phyloP scores from a whole-genome alignment of 2,888 invertebrate genomes.

The Mythimna pallens region DNA sequence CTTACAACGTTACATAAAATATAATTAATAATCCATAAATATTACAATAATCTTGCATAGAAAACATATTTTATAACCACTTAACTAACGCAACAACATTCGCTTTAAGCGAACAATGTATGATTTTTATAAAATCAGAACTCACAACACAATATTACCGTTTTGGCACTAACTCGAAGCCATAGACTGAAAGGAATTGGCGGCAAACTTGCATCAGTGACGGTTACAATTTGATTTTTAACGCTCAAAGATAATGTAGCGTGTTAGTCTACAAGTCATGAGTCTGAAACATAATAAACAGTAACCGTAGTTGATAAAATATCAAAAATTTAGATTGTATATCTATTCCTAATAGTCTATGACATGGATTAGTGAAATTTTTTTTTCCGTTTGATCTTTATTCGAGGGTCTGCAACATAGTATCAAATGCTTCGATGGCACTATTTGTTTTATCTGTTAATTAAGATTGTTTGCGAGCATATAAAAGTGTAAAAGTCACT shows the following conservation, averaged over 20 bases:
- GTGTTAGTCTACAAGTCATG: slow-evolving; percentile 34
- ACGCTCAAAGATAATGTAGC: slow-evolving; percentile 36
- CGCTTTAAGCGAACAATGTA: slow-evolving; percentile 81
- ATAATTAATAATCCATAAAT: slow-evolving; percentile 79
- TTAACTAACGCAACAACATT: slow-evolving; percentile 78
- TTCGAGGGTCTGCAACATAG: slow-evolving; percentile 67
- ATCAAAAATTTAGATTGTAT: neutral
- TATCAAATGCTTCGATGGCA: slow-evolving; percentile 70
- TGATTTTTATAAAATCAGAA: slow-evolving; percentile 71
- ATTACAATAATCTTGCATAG: slow-evolving; percentile 76
- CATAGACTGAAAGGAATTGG: slow-evolving; percentile 71
- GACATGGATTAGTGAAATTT: slow-evolving; percentile 65
- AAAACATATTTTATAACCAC: slow-evolving; percentile 66
- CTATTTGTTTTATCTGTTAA: slow-evolving; percentile 46
- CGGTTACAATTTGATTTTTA: slow-evolving; percentile 14
- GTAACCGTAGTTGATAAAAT: slow-evolving; percentile 18
- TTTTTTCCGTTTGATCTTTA: slow-evolving; percentile 52
- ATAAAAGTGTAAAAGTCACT: slow-evolving; percentile 75
- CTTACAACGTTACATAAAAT: slow-evolving; percentile 75
- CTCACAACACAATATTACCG: slow-evolving; percentile 80
- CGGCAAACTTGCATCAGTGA: slow-evolving; percentile 12
- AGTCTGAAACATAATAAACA: slow-evolving; percentile 19
- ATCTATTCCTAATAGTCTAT: slow-evolving; percentile 66
- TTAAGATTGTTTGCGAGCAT: slow-evolving; percentile 61
- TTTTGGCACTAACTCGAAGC: slow-evolving; percentile 79